These are phyloP conservation scores for Ptychobarbus kaznakovi DNA, from an alignment of 2,797 vertebrate species.

Conservation along the genomic window DNA sequence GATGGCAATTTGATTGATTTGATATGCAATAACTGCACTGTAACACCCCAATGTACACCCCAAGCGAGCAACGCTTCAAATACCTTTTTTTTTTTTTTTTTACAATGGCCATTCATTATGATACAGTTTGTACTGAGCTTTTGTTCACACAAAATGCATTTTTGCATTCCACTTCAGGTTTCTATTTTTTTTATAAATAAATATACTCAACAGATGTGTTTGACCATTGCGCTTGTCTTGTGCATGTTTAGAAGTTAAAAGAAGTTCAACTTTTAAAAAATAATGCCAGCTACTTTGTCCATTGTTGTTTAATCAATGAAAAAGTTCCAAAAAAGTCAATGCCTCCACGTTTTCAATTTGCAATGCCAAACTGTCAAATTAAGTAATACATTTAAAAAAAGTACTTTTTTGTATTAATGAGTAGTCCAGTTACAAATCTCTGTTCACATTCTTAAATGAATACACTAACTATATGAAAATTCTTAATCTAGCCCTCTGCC, in stretches of 20 bases:
- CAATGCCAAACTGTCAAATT: background rate
- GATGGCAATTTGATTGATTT: background rate
- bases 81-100: background rate
- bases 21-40: background rate
- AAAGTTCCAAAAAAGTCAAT: background rate
- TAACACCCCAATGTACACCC: background rate
- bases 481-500: background rate
- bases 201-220: background rate
- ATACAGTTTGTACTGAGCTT: background rate
- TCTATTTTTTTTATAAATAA: background rate
- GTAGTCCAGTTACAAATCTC: no score
- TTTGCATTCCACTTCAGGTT: background rate
- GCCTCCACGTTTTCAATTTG: background rate
- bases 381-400: background rate
- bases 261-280: slow-evolving; percentile 1
- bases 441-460: no score
- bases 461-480: background rate
- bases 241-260: background rate
- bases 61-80: background rate
- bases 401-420: background rate
- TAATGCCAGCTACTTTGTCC: background rate
- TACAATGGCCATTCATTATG: background rate
- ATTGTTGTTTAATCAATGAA: background rate
- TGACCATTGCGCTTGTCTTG: background rate
- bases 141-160: background rate